phyloP scores from a whole-genome alignment of 1,140 invertebrate species.

The Cataglyphis hispanica region DNA sequence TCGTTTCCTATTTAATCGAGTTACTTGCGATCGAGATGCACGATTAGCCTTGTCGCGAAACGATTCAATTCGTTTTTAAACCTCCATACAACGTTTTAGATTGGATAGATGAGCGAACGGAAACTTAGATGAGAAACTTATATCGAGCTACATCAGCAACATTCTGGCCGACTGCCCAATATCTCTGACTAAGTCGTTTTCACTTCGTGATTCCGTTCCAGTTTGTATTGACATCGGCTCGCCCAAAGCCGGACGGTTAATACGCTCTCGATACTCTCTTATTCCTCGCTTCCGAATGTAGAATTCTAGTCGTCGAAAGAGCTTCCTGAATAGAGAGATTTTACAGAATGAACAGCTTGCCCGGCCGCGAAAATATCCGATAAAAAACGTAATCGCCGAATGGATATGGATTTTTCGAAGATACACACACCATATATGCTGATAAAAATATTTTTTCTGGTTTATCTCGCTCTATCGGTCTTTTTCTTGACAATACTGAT shows the following conservation, averaged over 20 bases:
- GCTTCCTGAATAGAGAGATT: constrained; percentile 51
- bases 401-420: constrained; percentile 9
- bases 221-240: constrained; percentile 69
- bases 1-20: neutral
- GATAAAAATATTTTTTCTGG: constrained; percentile 31
- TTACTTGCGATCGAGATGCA: neutral
- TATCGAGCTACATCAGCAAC: constrained; percentile 64
- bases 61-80: constrained; percentile 34
- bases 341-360: constrained; percentile 47
- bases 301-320: constrained; percentile 39
- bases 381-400: constrained; percentile 38
- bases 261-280: constrained; percentile 70
- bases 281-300: constrained; percentile 35
- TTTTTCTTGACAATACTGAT: neutral
- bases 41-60: neutral
- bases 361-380: constrained; percentile 56
- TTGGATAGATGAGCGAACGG: constrained; percentile 3
- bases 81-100: constrained; percentile 13
- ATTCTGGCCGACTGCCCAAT: constrained; percentile 70
- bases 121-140: constrained; percentile 64
- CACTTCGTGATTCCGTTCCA: constrained; percentile 68
- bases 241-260: constrained; percentile 65
- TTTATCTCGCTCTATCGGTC: neutral
- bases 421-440: neutral
- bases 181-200: constrained; percentile 68